These are phyloP conservation scores for Pseudeuparius sepicola DNA, from an alignment of 2,888 invertebrate genomes.

Conservation along the genomic window DNA sequence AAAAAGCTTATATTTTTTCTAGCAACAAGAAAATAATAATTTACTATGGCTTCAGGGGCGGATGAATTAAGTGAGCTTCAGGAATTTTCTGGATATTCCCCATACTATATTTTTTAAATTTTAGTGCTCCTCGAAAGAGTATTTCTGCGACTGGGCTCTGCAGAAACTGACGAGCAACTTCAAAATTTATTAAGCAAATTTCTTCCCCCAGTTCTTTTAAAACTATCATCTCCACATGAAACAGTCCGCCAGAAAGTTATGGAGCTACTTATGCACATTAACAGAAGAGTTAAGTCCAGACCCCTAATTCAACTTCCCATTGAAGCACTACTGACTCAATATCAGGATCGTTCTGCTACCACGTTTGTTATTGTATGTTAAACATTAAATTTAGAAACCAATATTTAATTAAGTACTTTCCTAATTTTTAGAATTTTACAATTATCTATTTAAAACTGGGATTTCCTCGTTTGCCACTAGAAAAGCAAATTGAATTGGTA, in stretches of 20 bases:
- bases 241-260: constrained; percentile 65
- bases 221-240: constrained; percentile 79
- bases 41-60: constrained; percentile 23
- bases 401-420: constrained; percentile 11
- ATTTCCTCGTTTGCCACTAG: constrained; percentile 67
- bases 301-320: constrained; percentile 79
- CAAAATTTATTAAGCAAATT: constrained; percentile 74
- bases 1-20: no score
- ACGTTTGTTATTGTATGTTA: constrained; percentile 73
- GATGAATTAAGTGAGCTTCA: constrained; percentile 25
- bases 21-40: no score
- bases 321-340: constrained; percentile 69
- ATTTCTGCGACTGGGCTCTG: constrained; percentile 77
- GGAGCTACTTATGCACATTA: constrained; percentile 85
- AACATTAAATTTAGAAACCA: constrained; percentile 32
- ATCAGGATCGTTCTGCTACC: constrained; percentile 65
- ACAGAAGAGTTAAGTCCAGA: constrained; percentile 78
- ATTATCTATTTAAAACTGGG: constrained; percentile 91
- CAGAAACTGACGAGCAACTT: constrained; percentile 82
- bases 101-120: constrained; percentile 20
- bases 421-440: constrained; percentile 69
- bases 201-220: constrained; percentile 79
- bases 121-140: constrained; percentile 81
- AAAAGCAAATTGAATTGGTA: constrained; percentile 64
- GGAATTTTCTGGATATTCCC: not conserved